Evolutionary conservation across 2,888 invertebrate species (phyloP), one percentile per base, ranked within the genome.

Genomic region (Plagiodera versicolora): DNA sequence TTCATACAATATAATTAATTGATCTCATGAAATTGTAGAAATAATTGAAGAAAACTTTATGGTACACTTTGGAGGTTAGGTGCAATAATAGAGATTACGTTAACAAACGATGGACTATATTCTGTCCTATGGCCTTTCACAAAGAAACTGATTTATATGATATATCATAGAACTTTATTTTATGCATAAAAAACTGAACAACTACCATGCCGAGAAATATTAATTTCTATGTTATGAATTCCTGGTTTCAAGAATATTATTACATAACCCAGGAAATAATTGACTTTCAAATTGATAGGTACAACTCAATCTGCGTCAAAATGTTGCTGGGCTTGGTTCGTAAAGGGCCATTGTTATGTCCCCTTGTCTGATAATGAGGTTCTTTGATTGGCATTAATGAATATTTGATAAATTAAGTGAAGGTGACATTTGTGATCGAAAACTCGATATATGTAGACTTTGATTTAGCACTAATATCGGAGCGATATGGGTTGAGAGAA

Each of bases 201-300:
- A n/a, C n/a, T n/a, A n/a, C n/a, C n/a, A n/a, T n/a, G n/a, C n/a
- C n/a, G n/a, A n/a, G n/a, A n/a, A n/a, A n/a, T n/a, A n/a, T n/a
- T n/a, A n/a, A n/a, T n/a, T n/a, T n/a, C n/a, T n/a, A n/a, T n/a
- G n/a, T n/a, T n/a, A n/a, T n/a, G n/a, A n/a, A n/a, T 24, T 24
- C 6, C 6, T 70, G 68, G 66, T 71, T 73, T 72, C 65, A 65
- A 70, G 70, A 69, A 70, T 70, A 67, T 69, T 69, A 68, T 72
- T 72, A 70, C 71, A 63, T 58, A 55, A 66, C 67, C 70, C 70
- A 70, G 24, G 69, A 71, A 73, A 73, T 72, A 73, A 73, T 73
- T 72, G 72, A 74, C 69, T 75, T 72, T 72, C 73, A 69, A 72
- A 74, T 74, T 75, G 72, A 73, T 75, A 73, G 72, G 72, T 74